phyloP scores from a whole-genome alignment of 2,113 vertebrate genomes.

The Struthidea cinerea region DNA sequence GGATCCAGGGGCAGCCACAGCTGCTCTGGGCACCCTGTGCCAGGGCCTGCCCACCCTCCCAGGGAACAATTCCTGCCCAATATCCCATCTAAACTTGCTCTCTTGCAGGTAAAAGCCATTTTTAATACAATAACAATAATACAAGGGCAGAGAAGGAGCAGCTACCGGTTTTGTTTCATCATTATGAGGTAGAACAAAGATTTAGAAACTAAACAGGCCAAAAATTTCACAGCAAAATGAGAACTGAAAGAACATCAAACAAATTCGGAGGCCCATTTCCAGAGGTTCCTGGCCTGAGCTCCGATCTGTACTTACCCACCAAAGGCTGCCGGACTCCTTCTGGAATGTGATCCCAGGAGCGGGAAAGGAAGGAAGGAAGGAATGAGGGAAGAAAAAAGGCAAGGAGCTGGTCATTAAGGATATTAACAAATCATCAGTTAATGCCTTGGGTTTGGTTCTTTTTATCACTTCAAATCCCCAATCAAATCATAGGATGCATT shows the following conservation, averaged over 20 bases:
- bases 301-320: slow-evolving; percentile 58
- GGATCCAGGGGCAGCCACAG: background rate
- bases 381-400: background rate
- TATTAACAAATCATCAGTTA: background rate
- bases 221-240: background rate
- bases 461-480: background rate
- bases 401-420: background rate
- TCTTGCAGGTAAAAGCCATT: background rate
- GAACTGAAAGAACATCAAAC: background rate
- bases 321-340: slow-evolving; percentile 72
- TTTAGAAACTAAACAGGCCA: background rate
- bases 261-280: background rate
- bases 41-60: background rate
- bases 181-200: background rate
- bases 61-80: background rate
- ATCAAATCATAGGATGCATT: background rate
- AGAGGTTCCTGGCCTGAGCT: background rate
- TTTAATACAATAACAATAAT: background rate
- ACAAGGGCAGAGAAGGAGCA: background rate
- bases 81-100: fast-evolving
- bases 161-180: background rate
- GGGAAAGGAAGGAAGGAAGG: background rate
- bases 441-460: background rate
- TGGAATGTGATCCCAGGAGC: background rate
- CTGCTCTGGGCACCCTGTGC: background rate